A percentile compares a stretch with the other conserved stretches of the same genome.
Evolutionary conservation across 2,113 vertebrate genomes (phyloP).

Genomic region (Pavo muticus): DNA sequence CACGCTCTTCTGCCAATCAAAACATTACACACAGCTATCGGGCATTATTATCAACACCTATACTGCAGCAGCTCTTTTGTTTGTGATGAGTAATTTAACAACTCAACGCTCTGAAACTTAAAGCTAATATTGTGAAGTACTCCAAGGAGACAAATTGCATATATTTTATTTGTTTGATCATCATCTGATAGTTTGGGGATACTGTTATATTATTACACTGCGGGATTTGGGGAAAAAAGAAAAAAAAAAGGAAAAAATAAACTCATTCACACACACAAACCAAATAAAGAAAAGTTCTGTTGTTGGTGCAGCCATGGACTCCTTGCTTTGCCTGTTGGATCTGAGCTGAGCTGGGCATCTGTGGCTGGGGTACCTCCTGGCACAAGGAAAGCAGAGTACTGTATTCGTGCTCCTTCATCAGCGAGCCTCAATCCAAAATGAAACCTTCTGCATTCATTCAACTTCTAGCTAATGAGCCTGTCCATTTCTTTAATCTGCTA

Average conservation of each 20-base stretch:
- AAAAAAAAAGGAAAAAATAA: background rate
- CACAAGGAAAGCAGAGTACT: background rate
- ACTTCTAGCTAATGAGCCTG: background rate
- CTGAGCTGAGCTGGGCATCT: background rate
- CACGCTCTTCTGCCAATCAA: conserved; percentile 36
- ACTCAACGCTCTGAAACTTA: conserved; percentile 47
- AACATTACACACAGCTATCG: conserved; percentile 49
- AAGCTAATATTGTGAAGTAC: conserved; percentile 47
- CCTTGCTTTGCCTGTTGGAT: background rate
- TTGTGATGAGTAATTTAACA: conserved; percentile 59
- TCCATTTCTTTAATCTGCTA: background rate
- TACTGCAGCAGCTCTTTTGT: conserved; percentile 50
- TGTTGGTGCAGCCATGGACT: background rate
- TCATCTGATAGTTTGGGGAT: background rate
- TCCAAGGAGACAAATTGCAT: conserved; percentile 44
- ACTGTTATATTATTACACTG: background rate
- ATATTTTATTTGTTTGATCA: background rate
- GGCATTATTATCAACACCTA: conserved; percentile 68
- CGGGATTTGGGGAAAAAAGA: background rate
- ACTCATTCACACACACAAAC: background rate
- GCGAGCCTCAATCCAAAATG: background rate
- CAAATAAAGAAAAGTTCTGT: background rate
- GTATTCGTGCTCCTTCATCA: background rate
- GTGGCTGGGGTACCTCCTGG: background rate
- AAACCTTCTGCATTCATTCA: background rate